phyloP scores from a whole-genome alignment of 2,113 vertebrate genomes.

The Felis chaus region DNA sequence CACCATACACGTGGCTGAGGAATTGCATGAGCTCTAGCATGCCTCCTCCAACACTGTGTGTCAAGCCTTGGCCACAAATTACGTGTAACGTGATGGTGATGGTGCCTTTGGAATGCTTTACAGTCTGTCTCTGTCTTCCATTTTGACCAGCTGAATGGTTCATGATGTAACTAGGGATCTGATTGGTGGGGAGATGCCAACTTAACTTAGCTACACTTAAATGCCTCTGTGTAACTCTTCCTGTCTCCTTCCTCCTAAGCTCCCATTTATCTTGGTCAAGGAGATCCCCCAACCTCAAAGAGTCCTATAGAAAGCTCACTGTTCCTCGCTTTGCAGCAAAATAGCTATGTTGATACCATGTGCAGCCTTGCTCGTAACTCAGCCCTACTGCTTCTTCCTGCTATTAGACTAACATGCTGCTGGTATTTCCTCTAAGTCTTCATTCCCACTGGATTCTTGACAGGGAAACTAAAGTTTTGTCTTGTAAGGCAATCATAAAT shows the following conservation, averaged over 20 bases:
- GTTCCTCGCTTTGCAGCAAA: background rate
- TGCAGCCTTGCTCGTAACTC: background rate
- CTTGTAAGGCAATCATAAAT: background rate
- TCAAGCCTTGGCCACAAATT: background rate
- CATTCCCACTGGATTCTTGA: background rate
- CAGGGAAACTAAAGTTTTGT: background rate
- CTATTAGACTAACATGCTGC: background rate
- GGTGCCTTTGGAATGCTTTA: slow-evolving; percentile 46
- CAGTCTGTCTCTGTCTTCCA: background rate
- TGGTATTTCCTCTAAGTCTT: background rate
- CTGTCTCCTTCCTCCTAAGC: background rate
- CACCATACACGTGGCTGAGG: slow-evolving; percentile 3
- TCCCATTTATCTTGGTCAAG: background rate
- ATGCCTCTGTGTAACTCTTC: background rate
- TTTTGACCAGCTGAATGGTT: background rate
- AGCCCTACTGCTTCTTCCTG: background rate
- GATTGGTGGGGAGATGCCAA: background rate
- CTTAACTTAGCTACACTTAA: background rate
- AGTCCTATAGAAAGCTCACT: background rate
- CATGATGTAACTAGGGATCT: background rate
- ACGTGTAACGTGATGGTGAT: background rate
- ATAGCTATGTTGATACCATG: background rate
- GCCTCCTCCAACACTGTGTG: background rate
- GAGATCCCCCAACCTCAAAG: background rate
- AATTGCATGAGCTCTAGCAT: background rate